These are phyloP conservation scores for Mactromeris polynyma DNA, from an alignment of 2,888 invertebrate genomes.

Conservation along the genomic window DNA sequence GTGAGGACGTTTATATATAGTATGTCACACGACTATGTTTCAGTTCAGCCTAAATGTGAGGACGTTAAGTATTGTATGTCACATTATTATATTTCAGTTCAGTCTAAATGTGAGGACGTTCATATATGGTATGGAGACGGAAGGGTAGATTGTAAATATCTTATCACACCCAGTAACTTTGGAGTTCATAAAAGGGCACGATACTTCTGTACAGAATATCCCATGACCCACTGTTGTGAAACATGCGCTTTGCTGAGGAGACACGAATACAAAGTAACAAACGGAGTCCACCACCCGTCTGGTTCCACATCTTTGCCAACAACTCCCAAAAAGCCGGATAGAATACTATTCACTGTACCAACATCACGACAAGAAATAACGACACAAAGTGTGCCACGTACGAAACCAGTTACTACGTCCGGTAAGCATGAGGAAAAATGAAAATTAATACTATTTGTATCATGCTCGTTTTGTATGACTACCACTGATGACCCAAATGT, in stretches of 20 bases:
- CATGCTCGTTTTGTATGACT: too few species aligned
- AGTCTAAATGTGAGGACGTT: neutral
- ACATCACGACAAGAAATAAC: neutral
- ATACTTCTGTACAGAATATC: conserved; percentile 18
- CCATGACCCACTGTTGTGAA: neutral
- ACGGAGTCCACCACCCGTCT: neutral
- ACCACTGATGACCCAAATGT: too few species aligned
- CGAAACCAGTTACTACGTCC: neutral
- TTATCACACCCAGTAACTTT: neutral
- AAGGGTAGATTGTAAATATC: conserved; percentile 3
- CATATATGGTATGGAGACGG: neutral
- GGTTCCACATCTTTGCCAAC: too few species aligned
- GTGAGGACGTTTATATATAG: too few species aligned
- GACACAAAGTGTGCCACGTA: neutral
- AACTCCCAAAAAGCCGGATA: neutral
- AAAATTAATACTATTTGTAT: too few species aligned
- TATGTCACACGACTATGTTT: too few species aligned
- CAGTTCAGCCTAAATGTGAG: too few species aligned
- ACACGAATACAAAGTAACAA: neutral
- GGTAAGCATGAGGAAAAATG: too few species aligned
- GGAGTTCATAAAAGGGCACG: neutral
- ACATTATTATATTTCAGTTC: too few species aligned
- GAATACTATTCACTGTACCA: neutral
- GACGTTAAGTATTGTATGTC: too few species aligned
- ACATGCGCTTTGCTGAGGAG: conserved; percentile 10